These are phyloP conservation scores for Smutsia temminckii DNA, from an alignment of 2,797 vertebrate species.

Conservation along the genomic window DNA sequence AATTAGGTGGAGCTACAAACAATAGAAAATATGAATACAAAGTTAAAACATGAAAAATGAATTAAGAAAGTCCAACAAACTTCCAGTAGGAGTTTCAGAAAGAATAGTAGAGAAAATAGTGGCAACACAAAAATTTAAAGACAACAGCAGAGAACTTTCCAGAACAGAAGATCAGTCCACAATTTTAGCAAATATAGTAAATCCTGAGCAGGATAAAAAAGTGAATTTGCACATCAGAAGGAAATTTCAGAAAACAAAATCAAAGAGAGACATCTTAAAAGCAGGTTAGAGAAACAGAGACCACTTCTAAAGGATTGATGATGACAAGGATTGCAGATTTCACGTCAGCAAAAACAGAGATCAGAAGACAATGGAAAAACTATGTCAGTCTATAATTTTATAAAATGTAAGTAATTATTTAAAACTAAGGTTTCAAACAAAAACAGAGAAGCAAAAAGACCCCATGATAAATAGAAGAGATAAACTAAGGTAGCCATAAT, in stretches of 20 bases:
- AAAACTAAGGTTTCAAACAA: slow-evolving; percentile 4
- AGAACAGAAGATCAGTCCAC: neutral
- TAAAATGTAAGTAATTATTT: neutral
- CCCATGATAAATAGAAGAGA: neutral
- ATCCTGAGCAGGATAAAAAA: neutral
- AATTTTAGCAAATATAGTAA: slow-evolving; percentile 10
- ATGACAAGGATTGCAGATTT: neutral
- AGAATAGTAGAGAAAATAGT: neutral
- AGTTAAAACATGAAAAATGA: neutral
- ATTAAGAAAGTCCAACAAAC: neutral
- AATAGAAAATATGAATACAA: neutral
- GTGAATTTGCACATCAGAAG: neutral
- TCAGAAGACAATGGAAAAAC: neutral
- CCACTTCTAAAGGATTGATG: neutral
- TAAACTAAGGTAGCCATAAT: neutral
- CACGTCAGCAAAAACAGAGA: neutral
- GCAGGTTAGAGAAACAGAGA: neutral
- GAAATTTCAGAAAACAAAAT: neutral
- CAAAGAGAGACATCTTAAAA: slow-evolving; percentile 1
- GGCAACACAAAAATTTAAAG: neutral
- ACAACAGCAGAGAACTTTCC: neutral
- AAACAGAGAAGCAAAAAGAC: neutral
- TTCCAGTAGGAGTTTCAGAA: neutral
- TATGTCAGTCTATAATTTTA: neutral
- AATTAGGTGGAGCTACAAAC: neutral